phyloP scores from a whole-genome alignment of 2,888 invertebrate species.

The Zygogramma bicolorata region DNA sequence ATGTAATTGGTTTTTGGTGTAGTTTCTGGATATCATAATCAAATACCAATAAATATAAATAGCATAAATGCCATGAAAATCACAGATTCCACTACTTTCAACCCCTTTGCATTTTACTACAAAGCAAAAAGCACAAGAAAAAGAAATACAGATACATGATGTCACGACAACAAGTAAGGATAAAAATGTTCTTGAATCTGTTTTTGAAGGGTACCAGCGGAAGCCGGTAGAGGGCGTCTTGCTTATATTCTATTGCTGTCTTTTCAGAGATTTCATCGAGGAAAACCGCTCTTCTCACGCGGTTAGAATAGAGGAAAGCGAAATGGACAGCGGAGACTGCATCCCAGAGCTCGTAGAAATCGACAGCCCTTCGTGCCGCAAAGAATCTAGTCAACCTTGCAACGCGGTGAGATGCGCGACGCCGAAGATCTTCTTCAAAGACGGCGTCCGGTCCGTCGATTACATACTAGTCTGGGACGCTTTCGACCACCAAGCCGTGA shows the following conservation, averaged over 20 bases:
- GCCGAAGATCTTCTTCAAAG: conserved; percentile 76
- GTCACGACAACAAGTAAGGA: too few species aligned
- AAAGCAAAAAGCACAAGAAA: too few species aligned
- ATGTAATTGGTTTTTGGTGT: too few species aligned
- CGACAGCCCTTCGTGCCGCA: conserved; percentile 27
- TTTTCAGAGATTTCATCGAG: conserved; percentile 42
- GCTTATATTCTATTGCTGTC: not conserved
- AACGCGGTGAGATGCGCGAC: conserved; percentile 60
- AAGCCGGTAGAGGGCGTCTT: too few species aligned
- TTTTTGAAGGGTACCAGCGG: too few species aligned
- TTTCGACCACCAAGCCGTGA: conserved; percentile 68
- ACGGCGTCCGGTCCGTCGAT: conserved; percentile 80
- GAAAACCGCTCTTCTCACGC: not conserved
- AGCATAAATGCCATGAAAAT: too few species aligned
- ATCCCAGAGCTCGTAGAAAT: not conserved
- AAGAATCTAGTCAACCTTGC: conserved; percentile 36
- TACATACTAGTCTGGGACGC: conserved; percentile 84
- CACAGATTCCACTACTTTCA: too few species aligned
- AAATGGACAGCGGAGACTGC: conserved; percentile 4
- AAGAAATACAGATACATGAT: too few species aligned
- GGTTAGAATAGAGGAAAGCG: conserved; percentile 28
- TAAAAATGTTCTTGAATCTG: too few species aligned
- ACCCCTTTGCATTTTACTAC: too few species aligned
- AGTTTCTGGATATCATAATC: too few species aligned
- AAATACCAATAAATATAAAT: too few species aligned